These are phyloP conservation scores for Cephonodes hylas DNA, from an alignment of 2,888 invertebrate species.

Conservation along the genomic window DNA sequence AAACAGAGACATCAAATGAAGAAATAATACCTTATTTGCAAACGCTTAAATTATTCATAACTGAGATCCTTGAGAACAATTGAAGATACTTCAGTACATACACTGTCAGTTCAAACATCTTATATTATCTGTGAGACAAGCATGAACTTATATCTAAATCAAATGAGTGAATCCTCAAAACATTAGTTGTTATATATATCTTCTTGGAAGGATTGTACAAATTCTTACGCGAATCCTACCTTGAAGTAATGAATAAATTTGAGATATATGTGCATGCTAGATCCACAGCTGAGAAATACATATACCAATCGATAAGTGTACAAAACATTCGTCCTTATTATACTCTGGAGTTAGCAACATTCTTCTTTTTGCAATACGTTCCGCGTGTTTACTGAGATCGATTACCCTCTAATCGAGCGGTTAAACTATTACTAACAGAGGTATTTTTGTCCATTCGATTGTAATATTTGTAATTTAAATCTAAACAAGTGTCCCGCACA, in stretches of 20 bases:
- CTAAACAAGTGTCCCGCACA: background rate
- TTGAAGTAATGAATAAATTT: background rate
- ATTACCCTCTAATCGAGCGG: conserved; percentile 55
- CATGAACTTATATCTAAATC: background rate
- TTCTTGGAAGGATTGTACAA: background rate
- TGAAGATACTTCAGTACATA: background rate
- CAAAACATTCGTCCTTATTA: conserved; percentile 16
- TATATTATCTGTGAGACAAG: no score
- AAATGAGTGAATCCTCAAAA: background rate
- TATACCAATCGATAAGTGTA: background rate
- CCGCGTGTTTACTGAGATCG: conserved; percentile 63
- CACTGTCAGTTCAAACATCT: background rate
- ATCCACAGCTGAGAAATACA: background rate
- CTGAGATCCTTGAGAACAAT: conserved; percentile 36
- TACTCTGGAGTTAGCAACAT: conserved; percentile 67
- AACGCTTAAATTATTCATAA: conserved; percentile 41
- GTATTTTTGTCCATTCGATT: conserved; percentile 28
- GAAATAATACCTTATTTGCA: conserved; percentile 24
- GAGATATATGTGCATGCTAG: background rate
- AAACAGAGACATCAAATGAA: conserved; percentile 29
- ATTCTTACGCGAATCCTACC: background rate
- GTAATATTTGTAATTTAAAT: conserved; percentile 50
- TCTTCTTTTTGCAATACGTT: conserved; percentile 43
- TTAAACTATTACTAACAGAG: conserved; percentile 54
- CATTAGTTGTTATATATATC: background rate